phyloP scores from a whole-genome alignment of 2,113 vertebrate species.

The Piliocolobus tephrosceles region DNA sequence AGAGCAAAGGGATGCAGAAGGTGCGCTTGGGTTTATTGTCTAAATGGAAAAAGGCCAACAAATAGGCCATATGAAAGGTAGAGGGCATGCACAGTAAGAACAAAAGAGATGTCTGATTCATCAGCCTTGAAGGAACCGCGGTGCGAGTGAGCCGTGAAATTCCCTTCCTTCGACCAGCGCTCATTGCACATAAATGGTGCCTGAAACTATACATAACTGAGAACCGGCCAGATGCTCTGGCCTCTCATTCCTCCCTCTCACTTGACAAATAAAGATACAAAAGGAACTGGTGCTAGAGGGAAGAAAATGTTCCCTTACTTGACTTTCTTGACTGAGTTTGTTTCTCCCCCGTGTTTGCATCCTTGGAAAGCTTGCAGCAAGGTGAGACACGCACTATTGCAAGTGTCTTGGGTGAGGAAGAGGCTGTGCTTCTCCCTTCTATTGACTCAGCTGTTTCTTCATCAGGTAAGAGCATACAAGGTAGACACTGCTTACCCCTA shows the following conservation, averaged over 20 bases:
- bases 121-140: neutral
- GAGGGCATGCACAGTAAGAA: neutral
- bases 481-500: no score
- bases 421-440: neutral
- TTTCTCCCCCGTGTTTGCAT: neutral
- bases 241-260: neutral
- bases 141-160: neutral
- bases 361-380: neutral
- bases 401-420: fast-evolving
- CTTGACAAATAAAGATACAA: neutral
- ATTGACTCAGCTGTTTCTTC: neutral
- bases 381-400: fast-evolving
- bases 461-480: neutral
- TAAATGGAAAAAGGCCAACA: neutral
- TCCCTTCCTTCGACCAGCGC: neutral
- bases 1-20: fast-evolving
- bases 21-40: neutral
- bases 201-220: fast-evolving
- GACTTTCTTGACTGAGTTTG: neutral
- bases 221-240: neutral
- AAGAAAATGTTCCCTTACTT: fast-evolving
- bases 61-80: fast-evolving
- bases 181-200: neutral
- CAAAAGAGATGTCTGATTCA: slow-evolving; percentile 39
- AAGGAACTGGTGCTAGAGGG: neutral